These are phyloP conservation scores for Sycophila texana DNA, from an alignment of 2,888 invertebrate genomes.

Conservation along the genomic window DNA sequence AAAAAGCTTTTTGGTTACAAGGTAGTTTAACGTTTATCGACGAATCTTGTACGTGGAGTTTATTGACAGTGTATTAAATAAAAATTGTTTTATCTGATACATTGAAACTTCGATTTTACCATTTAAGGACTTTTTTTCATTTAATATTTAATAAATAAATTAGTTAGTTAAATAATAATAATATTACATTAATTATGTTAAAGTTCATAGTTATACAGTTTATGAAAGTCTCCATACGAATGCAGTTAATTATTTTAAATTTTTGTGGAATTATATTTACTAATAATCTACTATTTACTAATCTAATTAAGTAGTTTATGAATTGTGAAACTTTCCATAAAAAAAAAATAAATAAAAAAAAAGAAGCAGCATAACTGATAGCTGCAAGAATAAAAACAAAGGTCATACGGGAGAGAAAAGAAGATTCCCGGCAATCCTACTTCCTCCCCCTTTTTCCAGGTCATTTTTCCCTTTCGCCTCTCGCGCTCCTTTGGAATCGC, in stretches of 20 bases:
- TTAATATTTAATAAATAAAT: not conserved
- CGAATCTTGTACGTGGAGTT: too few relatives aligned
- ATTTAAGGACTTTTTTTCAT: not conserved
- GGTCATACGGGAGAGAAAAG: not conserved
- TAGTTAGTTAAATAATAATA: not conserved
- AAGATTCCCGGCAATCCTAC: constrained; percentile 16
- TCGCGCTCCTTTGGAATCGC: not conserved
- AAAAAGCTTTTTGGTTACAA: too few relatives aligned
- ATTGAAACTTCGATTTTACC: too few relatives aligned
- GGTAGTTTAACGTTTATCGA: too few relatives aligned
- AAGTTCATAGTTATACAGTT: not conserved
- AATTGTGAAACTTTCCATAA: too few relatives aligned
- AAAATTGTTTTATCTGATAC: too few relatives aligned
- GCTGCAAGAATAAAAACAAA: not conserved
- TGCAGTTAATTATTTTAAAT: not conserved
- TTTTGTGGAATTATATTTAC: too few relatives aligned
- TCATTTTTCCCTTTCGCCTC: not conserved
- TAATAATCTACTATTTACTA: too few relatives aligned
- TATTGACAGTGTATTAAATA: too few relatives aligned
- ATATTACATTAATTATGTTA: not conserved
- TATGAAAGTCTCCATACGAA: not conserved
- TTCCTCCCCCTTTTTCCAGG: constrained; percentile 1
- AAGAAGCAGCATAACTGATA: constrained; percentile 2
- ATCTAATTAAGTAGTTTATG: too few relatives aligned
- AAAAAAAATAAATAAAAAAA: not conserved